Base-by-base conservation (phyloP, 1,140 invertebrate species). In the Theocolax elegans region DNA sequence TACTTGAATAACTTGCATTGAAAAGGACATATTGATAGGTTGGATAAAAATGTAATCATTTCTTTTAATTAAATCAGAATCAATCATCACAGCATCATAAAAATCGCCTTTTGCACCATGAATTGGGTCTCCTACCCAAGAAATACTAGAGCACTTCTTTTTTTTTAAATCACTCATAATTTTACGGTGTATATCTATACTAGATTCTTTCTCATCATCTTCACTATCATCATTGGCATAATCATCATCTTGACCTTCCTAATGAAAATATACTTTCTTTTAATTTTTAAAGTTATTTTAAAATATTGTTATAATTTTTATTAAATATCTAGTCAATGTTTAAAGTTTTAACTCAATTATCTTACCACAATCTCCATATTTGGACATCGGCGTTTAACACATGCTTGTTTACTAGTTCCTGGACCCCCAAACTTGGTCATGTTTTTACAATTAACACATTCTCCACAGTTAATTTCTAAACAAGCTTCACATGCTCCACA, bases 401-500 rank as follows among this genome's bases (percentile, higher is more conserved):
- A 89, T 80, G 89, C 90, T 79, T 94, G 92, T 79, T 94, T 94
- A 27, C 87, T 87, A 27, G 87, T 83, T 0, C 91, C 91, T 40
- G 88, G 81, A 1, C 91, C 91, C 3, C 91, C 91, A 82, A 92
- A 93, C 80, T 93, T 92, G 13, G 89, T 84, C 91, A 92, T 93
- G 67, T 92, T 90, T 62, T 85, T 85, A 80, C 92, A 93, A 38
- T 86, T 82, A 60, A 77, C 82, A 80, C 92, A 94, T 62, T 88
- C 80, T 0, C 92, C 92, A 83, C 92, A 94, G 76, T 93, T 92
- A 7, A 91, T 88, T 64, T 88, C 85, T 74, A 92, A 91, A 75
- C 93, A 94, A 21, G 88, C 85, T 81, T 93, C 92, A 83, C 92
- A 94, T 27, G 92, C 87, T n/a, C 91, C 91, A 85, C 93, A 94